phyloP scores from a whole-genome alignment of 2,888 invertebrate species.

The Agriopis leucophaearia region DNA sequence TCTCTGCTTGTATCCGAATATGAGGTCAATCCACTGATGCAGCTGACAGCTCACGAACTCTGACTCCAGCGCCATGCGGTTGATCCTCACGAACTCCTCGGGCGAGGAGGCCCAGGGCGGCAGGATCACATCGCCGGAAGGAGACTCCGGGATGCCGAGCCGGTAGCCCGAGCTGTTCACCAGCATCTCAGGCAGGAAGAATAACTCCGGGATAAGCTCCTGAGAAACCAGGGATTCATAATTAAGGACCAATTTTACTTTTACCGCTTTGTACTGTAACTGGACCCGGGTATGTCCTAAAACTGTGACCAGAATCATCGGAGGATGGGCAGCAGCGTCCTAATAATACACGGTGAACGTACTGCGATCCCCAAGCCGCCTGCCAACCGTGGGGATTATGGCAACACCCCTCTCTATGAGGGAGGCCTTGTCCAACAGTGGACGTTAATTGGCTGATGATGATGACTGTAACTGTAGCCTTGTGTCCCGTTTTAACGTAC shows the following conservation, averaged over 20 bases:
- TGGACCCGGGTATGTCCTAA: too few relatives aligned
- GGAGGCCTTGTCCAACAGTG: too few relatives aligned
- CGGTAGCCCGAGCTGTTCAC: slow-evolving; percentile 93
- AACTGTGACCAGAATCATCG: too few relatives aligned
- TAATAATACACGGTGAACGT: too few relatives aligned
- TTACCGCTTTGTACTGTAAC: too few relatives aligned
- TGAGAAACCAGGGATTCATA: slow-evolving; percentile 60
- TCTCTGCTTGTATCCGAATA: slow-evolving; percentile 99
- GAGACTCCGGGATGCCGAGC: slow-evolving; percentile 95
- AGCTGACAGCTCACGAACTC: slow-evolving; percentile 99
- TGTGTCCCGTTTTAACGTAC: too few relatives aligned
- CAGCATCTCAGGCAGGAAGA: slow-evolving; percentile 99
- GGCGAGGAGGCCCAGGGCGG: slow-evolving; percentile 99
- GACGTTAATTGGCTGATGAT: too few relatives aligned
- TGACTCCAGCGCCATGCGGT: slow-evolving; percentile 99
- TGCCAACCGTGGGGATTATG: too few relatives aligned
- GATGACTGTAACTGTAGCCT: too few relatives aligned
- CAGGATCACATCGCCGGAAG: slow-evolving; percentile 93
- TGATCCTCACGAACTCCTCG: slow-evolving; percentile 98
- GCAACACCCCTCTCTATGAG: too few relatives aligned
- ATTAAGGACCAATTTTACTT: not conserved
- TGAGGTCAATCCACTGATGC: slow-evolving; percentile 99
- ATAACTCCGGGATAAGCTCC: slow-evolving; percentile 99
- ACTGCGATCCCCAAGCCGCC: too few relatives aligned
- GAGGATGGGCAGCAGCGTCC: too few relatives aligned